These are phyloP conservation scores for Megalonaias nervosa DNA, from an alignment of 1,140 invertebrate genomes.

Conservation along the genomic window DNA sequence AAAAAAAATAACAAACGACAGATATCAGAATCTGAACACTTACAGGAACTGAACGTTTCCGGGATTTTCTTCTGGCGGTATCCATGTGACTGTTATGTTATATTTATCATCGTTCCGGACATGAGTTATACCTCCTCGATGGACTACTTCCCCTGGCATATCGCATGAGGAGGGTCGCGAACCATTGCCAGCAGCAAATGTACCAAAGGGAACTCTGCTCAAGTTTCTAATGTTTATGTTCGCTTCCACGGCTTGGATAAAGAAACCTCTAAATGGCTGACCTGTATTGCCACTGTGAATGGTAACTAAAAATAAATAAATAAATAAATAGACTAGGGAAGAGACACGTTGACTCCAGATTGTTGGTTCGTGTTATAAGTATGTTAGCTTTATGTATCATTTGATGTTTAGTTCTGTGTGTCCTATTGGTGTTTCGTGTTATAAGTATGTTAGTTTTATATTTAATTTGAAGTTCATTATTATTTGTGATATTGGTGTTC, in stretches of 20 bases:
- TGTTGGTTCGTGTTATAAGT: too few relatives aligned
- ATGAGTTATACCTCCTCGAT: conserved; percentile 26
- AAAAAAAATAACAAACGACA: too few relatives aligned
- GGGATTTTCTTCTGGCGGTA: conserved; percentile 23
- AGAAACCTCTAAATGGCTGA: conserved; percentile 19
- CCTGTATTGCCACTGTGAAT: conserved; percentile 3
- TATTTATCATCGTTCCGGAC: conserved; percentile 4
- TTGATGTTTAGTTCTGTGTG: too few relatives aligned
- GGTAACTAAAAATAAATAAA: conserved; percentile 15
- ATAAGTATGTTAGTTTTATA: too few relatives aligned
- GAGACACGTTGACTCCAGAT: too few relatives aligned
- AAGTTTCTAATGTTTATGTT: conserved; percentile 25
- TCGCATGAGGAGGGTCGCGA: conserved; percentile 21
- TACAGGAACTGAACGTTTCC: conserved; percentile 33
- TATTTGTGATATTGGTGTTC: too few relatives aligned
- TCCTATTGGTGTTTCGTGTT: too few relatives aligned
- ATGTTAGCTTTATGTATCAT: too few relatives aligned
- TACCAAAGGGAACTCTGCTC: conserved; percentile 19
- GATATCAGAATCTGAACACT: neutral
- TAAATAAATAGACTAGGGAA: too few relatives aligned
- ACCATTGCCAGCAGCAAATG: neutral
- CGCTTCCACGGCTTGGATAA: conserved; percentile 26
- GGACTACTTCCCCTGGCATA: neutral
- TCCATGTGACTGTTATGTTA: conserved; percentile 18
- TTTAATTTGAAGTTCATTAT: too few relatives aligned